These are phyloP conservation scores for Zosterops japonicus DNA, from an alignment of 2,113 vertebrate genomes.

Conservation along the genomic window DNA sequence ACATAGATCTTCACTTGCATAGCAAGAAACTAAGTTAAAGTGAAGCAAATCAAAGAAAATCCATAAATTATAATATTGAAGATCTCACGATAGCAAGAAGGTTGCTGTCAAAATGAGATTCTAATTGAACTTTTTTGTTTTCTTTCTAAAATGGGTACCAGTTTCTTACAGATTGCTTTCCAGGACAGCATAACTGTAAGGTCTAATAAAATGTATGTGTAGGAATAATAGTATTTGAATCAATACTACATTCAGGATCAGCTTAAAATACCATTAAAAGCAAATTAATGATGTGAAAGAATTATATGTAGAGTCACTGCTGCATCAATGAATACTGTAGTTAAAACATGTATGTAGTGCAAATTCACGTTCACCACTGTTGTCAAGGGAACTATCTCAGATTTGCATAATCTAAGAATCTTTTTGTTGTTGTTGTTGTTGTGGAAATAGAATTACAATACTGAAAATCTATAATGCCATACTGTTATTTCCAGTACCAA, in stretches of 20 bases:
- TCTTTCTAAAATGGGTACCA: not conserved
- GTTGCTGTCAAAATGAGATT: not conserved
- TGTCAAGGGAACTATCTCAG: not conserved
- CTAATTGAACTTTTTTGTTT: not conserved
- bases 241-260: not conserved
- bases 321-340: not conserved
- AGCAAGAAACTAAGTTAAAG: not conserved
- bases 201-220: not conserved
- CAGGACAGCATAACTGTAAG: not conserved
- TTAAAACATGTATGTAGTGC: not conserved
- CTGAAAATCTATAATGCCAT: not conserved
- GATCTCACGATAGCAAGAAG: not conserved
- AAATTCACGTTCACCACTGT: not conserved
- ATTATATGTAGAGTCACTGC: not conserved
- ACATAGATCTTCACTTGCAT: not conserved
- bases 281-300: not conserved
- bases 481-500: not conserved
- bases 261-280: not conserved
- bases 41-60: not conserved
- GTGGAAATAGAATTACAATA: not conserved
- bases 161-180: not conserved
- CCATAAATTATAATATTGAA: not conserved
- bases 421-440: not conserved
- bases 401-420: not conserved
- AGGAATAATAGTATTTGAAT: not conserved